Evolutionary conservation across 1,140 invertebrate species (phyloP).

Genomic region (Helicoverpa armigera): DNA sequence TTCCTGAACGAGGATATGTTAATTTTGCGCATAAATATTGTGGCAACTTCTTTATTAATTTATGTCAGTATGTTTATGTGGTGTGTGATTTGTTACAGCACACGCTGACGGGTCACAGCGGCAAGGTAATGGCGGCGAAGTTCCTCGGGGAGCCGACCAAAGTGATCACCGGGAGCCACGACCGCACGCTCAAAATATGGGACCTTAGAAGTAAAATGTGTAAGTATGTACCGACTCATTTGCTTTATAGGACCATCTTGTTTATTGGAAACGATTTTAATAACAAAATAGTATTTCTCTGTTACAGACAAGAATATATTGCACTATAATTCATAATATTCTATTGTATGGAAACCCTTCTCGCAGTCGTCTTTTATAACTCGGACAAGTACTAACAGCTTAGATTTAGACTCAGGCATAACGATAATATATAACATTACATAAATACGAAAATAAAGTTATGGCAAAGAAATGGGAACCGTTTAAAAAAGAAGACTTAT

Average conservation of each 20-base stretch:
- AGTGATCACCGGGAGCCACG: constrained; percentile 97
- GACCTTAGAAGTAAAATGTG: constrained; percentile 97
- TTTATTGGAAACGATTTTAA: constrained; percentile 29
- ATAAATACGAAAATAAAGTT: constrained; percentile 23
- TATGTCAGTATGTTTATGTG: neutral
- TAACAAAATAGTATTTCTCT: constrained; percentile 29
- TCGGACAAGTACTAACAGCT: constrained; percentile 33
- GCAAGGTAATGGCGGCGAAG: constrained; percentile 97
- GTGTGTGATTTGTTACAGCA: constrained; percentile 90
- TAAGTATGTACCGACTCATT: constrained; percentile 87
- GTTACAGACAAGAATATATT: constrained; percentile 25
- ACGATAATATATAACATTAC: constrained; percentile 22
- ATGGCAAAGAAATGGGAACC: neutral
- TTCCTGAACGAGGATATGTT: neutral
- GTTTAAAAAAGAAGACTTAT: neutral
- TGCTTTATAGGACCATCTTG: constrained; percentile 15
- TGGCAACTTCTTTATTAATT: neutral
- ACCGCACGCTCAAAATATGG: constrained; percentile 99
- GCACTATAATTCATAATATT: constrained; percentile 37
- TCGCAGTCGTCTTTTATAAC: constrained; percentile 29
- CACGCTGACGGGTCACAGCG: constrained; percentile 98
- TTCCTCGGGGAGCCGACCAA: constrained; percentile 96
- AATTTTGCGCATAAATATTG: constrained; percentile 3
- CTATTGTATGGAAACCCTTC: constrained; percentile 37
- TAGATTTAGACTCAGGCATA: constrained; percentile 22